phyloP scores from a whole-genome alignment of 2,888 invertebrate genomes.

The Athrips mouffetella region DNA sequence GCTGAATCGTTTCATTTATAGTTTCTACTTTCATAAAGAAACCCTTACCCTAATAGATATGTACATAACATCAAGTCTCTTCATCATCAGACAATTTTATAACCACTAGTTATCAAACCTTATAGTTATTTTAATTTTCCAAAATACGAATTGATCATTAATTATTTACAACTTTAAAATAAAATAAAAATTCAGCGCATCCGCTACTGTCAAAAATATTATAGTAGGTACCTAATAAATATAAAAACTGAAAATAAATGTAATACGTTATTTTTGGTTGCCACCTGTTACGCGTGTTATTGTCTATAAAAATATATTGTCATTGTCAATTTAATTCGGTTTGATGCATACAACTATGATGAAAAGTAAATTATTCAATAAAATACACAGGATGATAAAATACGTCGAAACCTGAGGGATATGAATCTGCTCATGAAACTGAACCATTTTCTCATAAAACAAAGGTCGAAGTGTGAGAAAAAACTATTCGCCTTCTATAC shows the following conservation, averaged over 20 bases:
- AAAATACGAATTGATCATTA: slow-evolving; percentile 69
- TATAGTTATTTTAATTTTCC: slow-evolving; percentile 65
- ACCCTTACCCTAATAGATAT: slow-evolving; percentile 73
- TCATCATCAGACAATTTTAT: slow-evolving; percentile 56
- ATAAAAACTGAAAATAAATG: slow-evolving; percentile 6
- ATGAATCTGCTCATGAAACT: no score
- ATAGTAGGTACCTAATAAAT: background rate
- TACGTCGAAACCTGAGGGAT: no score
- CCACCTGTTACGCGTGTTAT: slow-evolving; percentile 19
- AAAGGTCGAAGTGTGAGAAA: no score
- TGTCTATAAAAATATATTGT: slow-evolving; percentile 3
- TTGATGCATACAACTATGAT: slow-evolving; percentile 25
- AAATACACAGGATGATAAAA: slow-evolving; percentile 16
- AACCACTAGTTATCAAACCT: slow-evolving; percentile 65
- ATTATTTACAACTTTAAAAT: slow-evolving; percentile 74
- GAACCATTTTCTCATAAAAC: no score
- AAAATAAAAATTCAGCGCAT: slow-evolving; percentile 31
- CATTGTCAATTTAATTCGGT: slow-evolving; percentile 29
- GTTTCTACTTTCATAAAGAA: slow-evolving; percentile 27
- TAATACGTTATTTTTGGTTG: slow-evolving; percentile 25
- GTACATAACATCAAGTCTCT: slow-evolving; percentile 75
- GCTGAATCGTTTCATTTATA: slow-evolving; percentile 25
- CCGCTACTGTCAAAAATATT: slow-evolving; percentile 8
- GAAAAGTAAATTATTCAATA: slow-evolving; percentile 26
- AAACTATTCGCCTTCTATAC: no score